A percentile compares a stretch with the other conserved stretches of the same genome.
These are phyloP conservation scores for Anoura caudifer DNA, from an alignment of 2,113 vertebrate species.

Conservation along the genomic window DNA sequence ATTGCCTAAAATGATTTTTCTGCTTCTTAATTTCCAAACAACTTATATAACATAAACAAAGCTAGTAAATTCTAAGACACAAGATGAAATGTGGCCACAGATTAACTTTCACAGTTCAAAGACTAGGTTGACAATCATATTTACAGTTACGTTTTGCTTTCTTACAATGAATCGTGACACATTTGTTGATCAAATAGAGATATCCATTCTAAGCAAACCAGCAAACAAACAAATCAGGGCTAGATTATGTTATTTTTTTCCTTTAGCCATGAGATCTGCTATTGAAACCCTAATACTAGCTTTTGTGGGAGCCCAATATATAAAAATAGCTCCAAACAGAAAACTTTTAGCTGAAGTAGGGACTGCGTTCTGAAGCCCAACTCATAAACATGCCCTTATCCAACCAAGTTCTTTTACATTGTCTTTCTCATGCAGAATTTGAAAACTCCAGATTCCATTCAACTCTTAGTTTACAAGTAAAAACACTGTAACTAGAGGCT, in stretches of 20 bases:
- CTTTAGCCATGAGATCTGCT: background rate
- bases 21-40: conserved; percentile 27
- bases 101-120: background rate
- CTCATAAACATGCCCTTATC: background rate
- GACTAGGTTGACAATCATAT: background rate
- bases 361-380: background rate
- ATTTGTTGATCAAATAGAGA: background rate
- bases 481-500: background rate
- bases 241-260: background rate
- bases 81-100: rapidly evolving
- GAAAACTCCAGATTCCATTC: background rate
- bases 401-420: background rate
- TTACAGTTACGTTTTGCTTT: background rate
- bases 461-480: background rate
- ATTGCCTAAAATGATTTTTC: background rate
- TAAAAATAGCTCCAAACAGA: background rate
- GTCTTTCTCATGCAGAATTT: background rate
- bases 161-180: background rate
- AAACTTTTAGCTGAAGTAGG: background rate
- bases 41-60: background rate
- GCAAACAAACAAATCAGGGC: background rate
- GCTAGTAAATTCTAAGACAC: conserved; percentile 33
- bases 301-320: background rate
- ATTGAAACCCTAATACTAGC: background rate
- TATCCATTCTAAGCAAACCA: background rate